Evolutionary conservation across 2,797 vertebrate species (phyloP).

Genomic region (Dipus sagitta): DNA sequence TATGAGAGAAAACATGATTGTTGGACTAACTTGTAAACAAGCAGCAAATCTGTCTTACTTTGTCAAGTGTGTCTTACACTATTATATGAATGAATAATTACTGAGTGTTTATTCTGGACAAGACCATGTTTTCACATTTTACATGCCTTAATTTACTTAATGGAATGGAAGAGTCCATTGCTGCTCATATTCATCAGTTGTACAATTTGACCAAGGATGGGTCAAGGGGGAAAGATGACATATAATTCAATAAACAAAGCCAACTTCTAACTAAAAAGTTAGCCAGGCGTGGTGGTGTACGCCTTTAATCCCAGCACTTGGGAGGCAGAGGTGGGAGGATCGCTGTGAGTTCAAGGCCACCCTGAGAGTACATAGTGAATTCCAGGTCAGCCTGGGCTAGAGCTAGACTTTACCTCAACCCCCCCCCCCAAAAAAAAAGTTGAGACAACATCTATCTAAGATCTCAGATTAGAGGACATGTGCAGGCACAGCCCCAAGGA

Average conservation of each 20-base stretch:
- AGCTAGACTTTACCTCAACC: too few relatives aligned
- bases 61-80: constrained; percentile 11
- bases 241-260: constrained; percentile 14
- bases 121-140: background rate
- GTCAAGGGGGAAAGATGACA: background rate
- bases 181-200: background rate
- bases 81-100: background rate
- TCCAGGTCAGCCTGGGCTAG: too few relatives aligned
- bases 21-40: background rate
- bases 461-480: background rate
- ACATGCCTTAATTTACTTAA: constrained; percentile 15
- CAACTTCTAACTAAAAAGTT: background rate
- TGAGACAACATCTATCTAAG: background rate
- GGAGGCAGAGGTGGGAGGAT: too few relatives aligned
- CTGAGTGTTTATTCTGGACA: background rate
- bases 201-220: constrained; percentile 28
- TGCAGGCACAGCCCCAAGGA: background rate
- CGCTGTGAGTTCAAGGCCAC: too few relatives aligned
- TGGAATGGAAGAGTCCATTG: background rate
- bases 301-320: too few relatives aligned
- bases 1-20: background rate
- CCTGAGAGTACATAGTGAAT: too few relatives aligned
- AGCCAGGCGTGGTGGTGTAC: too few relatives aligned
- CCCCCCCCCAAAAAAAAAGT: background rate
- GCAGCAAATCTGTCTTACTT: background rate